Evolutionary conservation across 2,113 vertebrate genomes (phyloP), one percentile per base, ranked within the genome.

Genomic region (Hippotragus niger): DNA sequence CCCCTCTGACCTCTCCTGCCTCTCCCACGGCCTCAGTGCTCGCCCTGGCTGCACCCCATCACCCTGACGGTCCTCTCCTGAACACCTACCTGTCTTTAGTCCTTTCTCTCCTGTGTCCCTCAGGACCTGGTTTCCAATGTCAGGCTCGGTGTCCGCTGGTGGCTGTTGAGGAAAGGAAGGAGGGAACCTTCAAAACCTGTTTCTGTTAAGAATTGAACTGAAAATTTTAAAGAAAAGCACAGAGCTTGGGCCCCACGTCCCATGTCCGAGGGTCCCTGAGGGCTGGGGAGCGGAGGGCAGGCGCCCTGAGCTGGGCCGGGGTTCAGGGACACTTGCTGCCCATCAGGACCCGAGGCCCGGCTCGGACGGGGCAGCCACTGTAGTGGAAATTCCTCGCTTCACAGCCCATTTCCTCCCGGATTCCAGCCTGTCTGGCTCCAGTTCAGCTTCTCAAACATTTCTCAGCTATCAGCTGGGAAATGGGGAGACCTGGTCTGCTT

Each of bases 121-220:
- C 17, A 11, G 31, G 13, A 13, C 29, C 29, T 1, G 25, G 5
- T 15, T 29, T 45, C 15, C 16, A 62, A 0, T 14, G 11, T 12
- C n/a, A 4, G 6, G 43, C 52, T 19, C 3, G 6, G 16, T 43
- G 8, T 15, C 3, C 29, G 6, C 12, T 45, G 47, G 4, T 2
- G 78, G 53, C 23, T 78, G 19, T 90, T 13, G 31, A 43, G 62
- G 74, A 13, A 29, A 52, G 25, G 25, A 25, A 40, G 11, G n/a
- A 84, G 29, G 29, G n/a, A 91, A 23, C 23, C 60, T 82, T 53
- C 43, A 52, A 74, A 92, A 8, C n/a, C 0, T 47, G 53, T 17
- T 89, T 88, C 90, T 40, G 62, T 16, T 67, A n/a, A 67, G 9
- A 9, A n/a, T 1, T 1, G 16, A 67, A 19, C 33, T n/a, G 62